phyloP scores from a whole-genome alignment of 2,797 vertebrate species.

The Cuculus canorus region DNA sequence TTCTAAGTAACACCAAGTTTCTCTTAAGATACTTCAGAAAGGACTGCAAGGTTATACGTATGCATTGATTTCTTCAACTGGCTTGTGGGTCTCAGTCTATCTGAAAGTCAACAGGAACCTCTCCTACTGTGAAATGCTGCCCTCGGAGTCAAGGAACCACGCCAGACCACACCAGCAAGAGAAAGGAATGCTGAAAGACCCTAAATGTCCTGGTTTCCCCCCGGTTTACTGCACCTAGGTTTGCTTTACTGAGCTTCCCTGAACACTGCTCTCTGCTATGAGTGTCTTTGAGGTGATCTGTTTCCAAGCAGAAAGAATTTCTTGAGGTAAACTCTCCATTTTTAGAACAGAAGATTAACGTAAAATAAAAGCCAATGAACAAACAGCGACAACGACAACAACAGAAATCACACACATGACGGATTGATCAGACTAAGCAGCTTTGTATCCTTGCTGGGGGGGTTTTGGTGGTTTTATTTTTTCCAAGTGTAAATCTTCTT shows the following conservation, averaged over 20 bases:
- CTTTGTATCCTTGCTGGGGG: not conserved
- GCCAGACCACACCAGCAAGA: not conserved
- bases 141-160: not conserved
- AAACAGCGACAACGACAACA: not conserved
- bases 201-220: not conserved
- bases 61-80: not conserved
- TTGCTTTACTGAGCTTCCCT: slow-evolving; percentile 16
- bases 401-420: slow-evolving; percentile 31
- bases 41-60: not conserved
- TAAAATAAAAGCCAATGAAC: not conserved
- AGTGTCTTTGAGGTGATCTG: slow-evolving; percentile 44
- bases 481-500: not conserved
- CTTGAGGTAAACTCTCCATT: slow-evolving; percentile 78
- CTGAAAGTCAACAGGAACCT: not conserved
- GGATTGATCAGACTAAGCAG: slow-evolving; percentile 2
- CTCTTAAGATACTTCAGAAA: not conserved
- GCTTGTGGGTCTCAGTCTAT: not conserved
- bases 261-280: not conserved
- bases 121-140: not conserved
- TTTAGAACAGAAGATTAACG: slow-evolving; percentile 63
- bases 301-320: slow-evolving; percentile 74
- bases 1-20: slow-evolving; percentile 13
- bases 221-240: not conserved
- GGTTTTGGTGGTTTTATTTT: not conserved
- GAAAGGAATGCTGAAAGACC: slow-evolving; percentile 8